Base-by-base conservation (phyloP, 1,140 invertebrate species). In the Drosophila pachea region DNA sequence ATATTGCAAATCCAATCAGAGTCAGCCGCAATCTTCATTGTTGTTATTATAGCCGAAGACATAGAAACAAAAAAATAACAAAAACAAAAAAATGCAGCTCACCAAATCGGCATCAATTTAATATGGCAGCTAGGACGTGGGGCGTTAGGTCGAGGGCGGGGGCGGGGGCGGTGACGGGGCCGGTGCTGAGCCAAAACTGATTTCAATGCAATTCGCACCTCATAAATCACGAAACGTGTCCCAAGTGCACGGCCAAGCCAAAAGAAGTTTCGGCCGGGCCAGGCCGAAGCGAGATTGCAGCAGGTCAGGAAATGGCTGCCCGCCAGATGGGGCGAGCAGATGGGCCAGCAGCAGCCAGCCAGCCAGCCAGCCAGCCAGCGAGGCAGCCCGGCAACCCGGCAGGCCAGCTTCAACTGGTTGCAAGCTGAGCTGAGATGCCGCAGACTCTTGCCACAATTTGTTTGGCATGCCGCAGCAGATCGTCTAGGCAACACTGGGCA, bases 181-280 rank as follows among this genome's bases (percentile, higher is more conserved):
- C 7, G 55, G 12, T 40, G 61, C 16, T 45, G 48, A 42, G 42
- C 56, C 77, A 63, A 78, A 86, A 82, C 74, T 75, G 64, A 79
- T 88, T 88, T 84, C 74, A 76, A 81, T 82, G 87, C 83, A 88
- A 88, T 88, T 88, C 87, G 83, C 87, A 88, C 87, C 87, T 88
- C 87, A 88, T 88, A 88, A 88, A 88, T 88, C 87, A 88, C 79
- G 77, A 88, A 88, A 88, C 87, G 87, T 88, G 87, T 86, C 81
- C 78, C 77, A 73, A 82, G 78, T 72, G 62, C 68, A 64, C 45
- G 68, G 65, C 48, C 59, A 60, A 22, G 40, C 12, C 31, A 45
- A 52, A 61, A 62, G 50, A 73, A 77, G 68, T 73, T 73, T 68
- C 40, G 63, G 67, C 71, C 45, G 35, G 32, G 31, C 71, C 45